Conservation (phyloP, 2,888 invertebrate species). For the Plebejus melissa region DNA sequence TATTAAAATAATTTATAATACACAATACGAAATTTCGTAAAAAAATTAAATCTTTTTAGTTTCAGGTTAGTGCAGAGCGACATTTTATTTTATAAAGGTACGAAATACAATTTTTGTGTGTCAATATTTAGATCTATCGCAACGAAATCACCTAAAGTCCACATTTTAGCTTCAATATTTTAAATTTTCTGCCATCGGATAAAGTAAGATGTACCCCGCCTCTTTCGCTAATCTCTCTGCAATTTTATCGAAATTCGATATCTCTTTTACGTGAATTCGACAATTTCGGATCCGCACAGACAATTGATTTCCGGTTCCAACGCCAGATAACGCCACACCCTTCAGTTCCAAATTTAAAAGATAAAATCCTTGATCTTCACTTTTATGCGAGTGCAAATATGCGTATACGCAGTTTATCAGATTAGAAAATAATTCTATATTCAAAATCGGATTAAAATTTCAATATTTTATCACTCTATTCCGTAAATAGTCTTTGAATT, state of each 20-base stretch:
- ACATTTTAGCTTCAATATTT: not conserved
- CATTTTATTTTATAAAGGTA: too few relatives aligned
- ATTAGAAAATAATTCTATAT: not conserved
- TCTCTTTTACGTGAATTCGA: constrained; percentile 47
- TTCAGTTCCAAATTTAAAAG: constrained; percentile 44
- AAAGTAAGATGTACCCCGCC: constrained; percentile 6
- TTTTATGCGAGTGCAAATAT: constrained; percentile 20
- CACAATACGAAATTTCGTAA: too few relatives aligned
- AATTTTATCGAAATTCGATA: constrained; percentile 53
- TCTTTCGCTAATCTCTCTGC: constrained; percentile 2
- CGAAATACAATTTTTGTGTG: too few relatives aligned
- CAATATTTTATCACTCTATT: not conserved
- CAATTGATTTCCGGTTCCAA: constrained; percentile 74
- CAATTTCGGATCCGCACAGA: constrained; percentile 48
- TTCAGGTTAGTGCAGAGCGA: too few relatives aligned
- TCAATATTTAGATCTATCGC: not conserved
- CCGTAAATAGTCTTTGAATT: too few relatives aligned
- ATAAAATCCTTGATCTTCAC: constrained; percentile 30
- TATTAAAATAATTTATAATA: too few relatives aligned
- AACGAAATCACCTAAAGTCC: not conserved
- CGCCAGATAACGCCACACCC: constrained; percentile 67
- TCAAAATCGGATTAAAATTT: not conserved
- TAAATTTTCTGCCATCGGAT: not conserved
- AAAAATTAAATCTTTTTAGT: too few relatives aligned
- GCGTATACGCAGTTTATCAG: constrained; percentile 19